These are phyloP conservation scores for Atlantisia rogersi DNA, from an alignment of 2,113 vertebrate genomes.

Conservation along the genomic window DNA sequence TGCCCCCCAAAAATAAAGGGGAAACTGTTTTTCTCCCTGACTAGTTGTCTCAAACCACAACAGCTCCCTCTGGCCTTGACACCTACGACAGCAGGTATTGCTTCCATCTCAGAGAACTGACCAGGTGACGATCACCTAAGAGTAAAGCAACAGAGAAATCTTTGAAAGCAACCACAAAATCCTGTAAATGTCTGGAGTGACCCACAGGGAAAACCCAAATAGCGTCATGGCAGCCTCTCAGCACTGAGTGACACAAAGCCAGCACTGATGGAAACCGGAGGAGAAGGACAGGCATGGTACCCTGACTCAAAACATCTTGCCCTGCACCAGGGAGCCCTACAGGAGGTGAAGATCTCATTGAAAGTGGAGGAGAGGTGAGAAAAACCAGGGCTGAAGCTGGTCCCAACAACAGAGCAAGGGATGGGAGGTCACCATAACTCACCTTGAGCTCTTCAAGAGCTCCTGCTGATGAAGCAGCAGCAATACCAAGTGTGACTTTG, in stretches of 20 bases:
- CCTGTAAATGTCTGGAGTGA: neutral
- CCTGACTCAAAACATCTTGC: neutral
- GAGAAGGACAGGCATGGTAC: neutral
- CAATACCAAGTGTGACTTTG: constrained; percentile 21
- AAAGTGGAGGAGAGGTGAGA: neutral
- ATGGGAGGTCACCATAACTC: neutral
- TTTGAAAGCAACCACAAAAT: neutral
- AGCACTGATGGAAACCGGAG: neutral
- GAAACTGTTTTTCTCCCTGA: neutral
- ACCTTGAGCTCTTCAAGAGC: neutral
- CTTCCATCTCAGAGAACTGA: neutral
- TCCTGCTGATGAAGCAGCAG: neutral
- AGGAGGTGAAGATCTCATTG: neutral
- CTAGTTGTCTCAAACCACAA: neutral
- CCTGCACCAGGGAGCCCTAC: neutral
- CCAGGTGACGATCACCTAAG: neutral
- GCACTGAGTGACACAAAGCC: neutral
- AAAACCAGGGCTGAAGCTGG: neutral
- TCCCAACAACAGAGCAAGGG: fast-evolving
- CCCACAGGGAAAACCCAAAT: neutral
- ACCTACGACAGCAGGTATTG: fast-evolving
- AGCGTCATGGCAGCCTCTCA: neutral
- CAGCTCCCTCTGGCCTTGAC: neutral
- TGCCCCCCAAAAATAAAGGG: neutral
- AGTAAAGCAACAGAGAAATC: neutral